Conservation (phyloP, 2,888 invertebrate species). For the Oligia strigilis region DNA sequence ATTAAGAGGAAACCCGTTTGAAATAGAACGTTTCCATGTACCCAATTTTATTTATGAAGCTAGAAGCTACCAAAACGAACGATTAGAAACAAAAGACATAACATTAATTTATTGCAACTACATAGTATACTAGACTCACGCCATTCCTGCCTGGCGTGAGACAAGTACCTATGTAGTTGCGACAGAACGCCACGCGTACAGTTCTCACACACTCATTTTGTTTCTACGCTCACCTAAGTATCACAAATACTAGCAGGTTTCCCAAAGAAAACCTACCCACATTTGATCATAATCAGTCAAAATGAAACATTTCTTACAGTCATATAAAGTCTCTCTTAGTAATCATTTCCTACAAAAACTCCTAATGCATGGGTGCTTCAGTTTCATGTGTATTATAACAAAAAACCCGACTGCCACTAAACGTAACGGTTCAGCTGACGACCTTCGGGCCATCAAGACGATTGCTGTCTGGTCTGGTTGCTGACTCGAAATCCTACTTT, state of each 20-base stretch:
- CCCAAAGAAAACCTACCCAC: background rate
- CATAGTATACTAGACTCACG: background rate
- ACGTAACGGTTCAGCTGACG: conserved; percentile 57
- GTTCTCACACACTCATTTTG: background rate
- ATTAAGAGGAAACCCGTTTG: background rate
- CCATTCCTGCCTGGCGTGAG: background rate
- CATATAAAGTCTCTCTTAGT: conserved; percentile 30
- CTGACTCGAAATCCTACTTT: conserved; percentile 45
- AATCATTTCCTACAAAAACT: conserved; percentile 51
- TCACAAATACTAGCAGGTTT: background rate
- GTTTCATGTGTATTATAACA: conserved; percentile 59
- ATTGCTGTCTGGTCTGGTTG: conserved; percentile 58
- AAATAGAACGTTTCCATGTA: background rate
- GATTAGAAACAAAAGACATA: background rate
- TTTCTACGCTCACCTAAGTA: background rate
- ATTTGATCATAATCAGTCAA: conserved; percentile 22
- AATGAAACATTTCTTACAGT: conserved; percentile 26
- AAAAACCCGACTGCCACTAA: conserved; percentile 55
- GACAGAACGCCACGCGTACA: background rate
- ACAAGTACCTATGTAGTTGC: no score
- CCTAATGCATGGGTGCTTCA: conserved; percentile 54
- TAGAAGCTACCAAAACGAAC: background rate
- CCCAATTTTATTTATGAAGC: background rate
- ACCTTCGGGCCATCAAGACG: conserved; percentile 52
- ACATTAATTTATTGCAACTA: background rate